Evolutionary conservation across 2,888 invertebrate genomes (phyloP).

Genomic region (Hydraecia micacea): DNA sequence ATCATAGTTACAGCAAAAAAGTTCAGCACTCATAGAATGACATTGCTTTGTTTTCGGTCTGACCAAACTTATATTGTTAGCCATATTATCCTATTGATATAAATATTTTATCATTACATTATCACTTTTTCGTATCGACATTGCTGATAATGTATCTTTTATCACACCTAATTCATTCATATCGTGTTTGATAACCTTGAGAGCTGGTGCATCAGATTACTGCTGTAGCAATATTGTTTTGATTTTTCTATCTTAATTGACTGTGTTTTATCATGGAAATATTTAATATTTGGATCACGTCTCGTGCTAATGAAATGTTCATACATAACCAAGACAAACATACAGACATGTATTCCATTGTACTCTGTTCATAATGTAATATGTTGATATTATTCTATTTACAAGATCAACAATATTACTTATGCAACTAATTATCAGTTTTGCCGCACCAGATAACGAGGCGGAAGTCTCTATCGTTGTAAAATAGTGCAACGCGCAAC

Average conservation of each 20-base stretch:
- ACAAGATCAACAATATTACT: conserved; percentile 52
- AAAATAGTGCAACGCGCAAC: conserved; percentile 40
- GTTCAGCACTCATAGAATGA: conserved; percentile 30
- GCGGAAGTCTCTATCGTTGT: conserved; percentile 42
- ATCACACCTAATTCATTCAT: conserved; percentile 74
- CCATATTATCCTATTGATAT: conserved; percentile 57
- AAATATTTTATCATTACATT: conserved; percentile 59
- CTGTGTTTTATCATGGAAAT: conserved; percentile 24
- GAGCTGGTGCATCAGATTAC: conserved; percentile 64
- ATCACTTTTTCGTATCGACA: conserved; percentile 63
- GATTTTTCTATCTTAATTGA: conserved; percentile 56
- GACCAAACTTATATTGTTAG: conserved; percentile 27
- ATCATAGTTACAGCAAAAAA: conserved; percentile 33
- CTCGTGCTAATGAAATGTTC: conserved; percentile 43
- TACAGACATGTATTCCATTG: conserved; percentile 35
- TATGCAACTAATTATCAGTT: conserved; percentile 53
- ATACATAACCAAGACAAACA: conserved; percentile 34
- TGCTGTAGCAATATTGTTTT: conserved; percentile 62
- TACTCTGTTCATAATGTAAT: conserved; percentile 46
- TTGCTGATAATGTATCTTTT: conserved; percentile 69
- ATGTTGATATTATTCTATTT: conserved; percentile 46
- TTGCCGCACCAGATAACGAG: conserved; percentile 42
- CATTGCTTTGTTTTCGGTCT: conserved; percentile 49
- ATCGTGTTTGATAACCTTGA: conserved; percentile 79
- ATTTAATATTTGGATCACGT: conserved; percentile 36